Percentiles rank a stretch among this genome's conserved stretches.
phyloP scores from a whole-genome alignment of 2,888 invertebrate species.

The Nysson spinosus region DNA sequence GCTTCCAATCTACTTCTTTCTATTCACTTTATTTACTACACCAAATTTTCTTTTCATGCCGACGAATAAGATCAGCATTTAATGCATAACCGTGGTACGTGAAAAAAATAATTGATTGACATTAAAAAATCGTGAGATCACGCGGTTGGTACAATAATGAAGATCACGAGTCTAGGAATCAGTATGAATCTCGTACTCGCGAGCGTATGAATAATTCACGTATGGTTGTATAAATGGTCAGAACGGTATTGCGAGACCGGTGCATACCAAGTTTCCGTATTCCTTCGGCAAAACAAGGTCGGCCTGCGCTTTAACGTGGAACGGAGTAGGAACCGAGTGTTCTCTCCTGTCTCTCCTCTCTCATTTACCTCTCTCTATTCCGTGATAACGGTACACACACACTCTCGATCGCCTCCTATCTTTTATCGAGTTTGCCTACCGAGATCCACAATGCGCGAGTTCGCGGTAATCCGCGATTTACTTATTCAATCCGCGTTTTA shows the following conservation, averaged over 20 bases:
- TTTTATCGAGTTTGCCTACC: constrained; percentile 21
- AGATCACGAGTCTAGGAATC: constrained; percentile 8
- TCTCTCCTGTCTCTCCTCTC: constrained; percentile 5
- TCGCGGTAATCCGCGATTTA: constrained; percentile 5
- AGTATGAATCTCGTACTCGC: background rate
- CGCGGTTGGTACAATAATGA: constrained; percentile 13
- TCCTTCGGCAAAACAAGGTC: constrained; percentile 23
- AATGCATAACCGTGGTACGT: no score
- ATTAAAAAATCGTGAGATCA: no score
- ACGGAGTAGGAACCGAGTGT: constrained; percentile 14
- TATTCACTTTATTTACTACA: no score
- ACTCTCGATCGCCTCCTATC: constrained; percentile 14
- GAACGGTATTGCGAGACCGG: constrained; percentile 11
- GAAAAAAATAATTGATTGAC: no score
- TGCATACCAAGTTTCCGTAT: constrained; percentile 22
- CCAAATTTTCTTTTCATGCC: no score
- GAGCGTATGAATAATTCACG: constrained; percentile 17
- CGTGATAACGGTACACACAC: constrained; percentile 40
- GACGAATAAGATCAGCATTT: no score
- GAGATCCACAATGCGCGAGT: constrained; percentile 5
- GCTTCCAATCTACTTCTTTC: no score
- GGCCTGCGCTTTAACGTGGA: constrained; percentile 21
- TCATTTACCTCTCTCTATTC: constrained; percentile 24
- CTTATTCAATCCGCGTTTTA: no score
- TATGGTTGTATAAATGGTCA: constrained; percentile 8